Evolutionary conservation across 2,797 vertebrate genomes (phyloP), one percentile per base, ranked within the genome.

Genomic region (Lepus oiostolus): DNA sequence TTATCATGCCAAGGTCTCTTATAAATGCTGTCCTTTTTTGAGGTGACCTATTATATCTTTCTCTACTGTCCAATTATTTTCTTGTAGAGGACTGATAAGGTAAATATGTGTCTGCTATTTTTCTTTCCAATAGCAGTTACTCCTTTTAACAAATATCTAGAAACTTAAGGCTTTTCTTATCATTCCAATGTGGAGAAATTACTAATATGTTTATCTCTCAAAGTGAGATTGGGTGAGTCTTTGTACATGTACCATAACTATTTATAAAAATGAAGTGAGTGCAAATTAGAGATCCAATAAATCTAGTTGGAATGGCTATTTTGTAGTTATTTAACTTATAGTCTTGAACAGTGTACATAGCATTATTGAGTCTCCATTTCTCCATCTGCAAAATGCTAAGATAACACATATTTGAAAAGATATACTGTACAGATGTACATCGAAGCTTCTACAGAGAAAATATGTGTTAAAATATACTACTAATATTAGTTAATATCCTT

Each of bases 1-100:
- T 91, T 97, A 86, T 89, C 95, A 88, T 79, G n/a, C 10, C 54
- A 77, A 5, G 70, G 79, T 58, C 67, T 47, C 21, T 70, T 81
- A 95, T 91, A 94, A 96, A 89, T 26, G n/a, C 38, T 83, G 22
- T 91, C 65, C 52, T 70, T 90, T 85, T 70, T 30, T 72, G 90
- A 95, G 72, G 62, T 94, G 81, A 88, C 84, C 91, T 90, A 83
- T 42, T 95, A 60, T 90, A 35, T 95, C 16, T 68, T 4, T 84
- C 60, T 68, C 26, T 82, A 24, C 77, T 72, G 38, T 90, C 58
- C 88, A 96, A 70, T 96, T 95, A 90, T 90, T 97, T 92, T 95
- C 70, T 68, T 93, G n/a, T 85, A 95, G 91, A 91, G 28, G 11
- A 80, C 52, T 70, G 82, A 96, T 94, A 95, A 79, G 24, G 71